Evolutionary conservation across 1,140 invertebrate genomes (phyloP).

Genomic region (Zophobas morio): DNA sequence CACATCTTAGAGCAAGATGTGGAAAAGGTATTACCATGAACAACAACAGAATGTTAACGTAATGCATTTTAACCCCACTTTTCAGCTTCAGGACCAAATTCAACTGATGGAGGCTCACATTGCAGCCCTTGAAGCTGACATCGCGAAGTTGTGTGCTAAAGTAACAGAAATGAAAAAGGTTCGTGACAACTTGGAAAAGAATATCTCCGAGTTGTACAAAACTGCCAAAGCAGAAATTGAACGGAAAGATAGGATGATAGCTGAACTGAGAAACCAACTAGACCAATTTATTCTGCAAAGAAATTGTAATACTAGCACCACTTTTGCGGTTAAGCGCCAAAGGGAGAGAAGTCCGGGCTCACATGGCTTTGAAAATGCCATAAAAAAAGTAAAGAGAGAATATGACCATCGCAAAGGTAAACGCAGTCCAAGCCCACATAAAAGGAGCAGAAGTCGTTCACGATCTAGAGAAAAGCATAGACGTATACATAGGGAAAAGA

Average conservation of each 20-base stretch:
- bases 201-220: constrained; percentile 69
- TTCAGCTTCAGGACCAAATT: constrained; percentile 54
- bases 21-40: background rate
- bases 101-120: constrained; percentile 64
- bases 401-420: background rate
- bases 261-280: constrained; percentile 62
- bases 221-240: constrained; percentile 68
- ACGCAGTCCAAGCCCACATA: background rate
- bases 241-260: constrained; percentile 68
- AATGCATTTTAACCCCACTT: background rate
- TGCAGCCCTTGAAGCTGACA: constrained; percentile 38
- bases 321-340: background rate
- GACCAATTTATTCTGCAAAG: constrained; percentile 41
- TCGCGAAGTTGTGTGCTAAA: constrained; percentile 43
- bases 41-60: background rate
- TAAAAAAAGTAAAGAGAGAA: constrained; percentile 4
- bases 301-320: background rate
- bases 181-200: constrained; percentile 64
- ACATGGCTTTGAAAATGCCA: background rate
- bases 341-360: constrained; percentile 11
- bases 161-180: constrained; percentile 54
- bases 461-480: constrained; percentile 3
- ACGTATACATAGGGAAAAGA: background rate
- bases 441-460: constrained; percentile 6
- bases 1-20: background rate